Conservation (phyloP, 2,797 vertebrate genomes). For the Pipistrellus pygmaeus region DNA sequence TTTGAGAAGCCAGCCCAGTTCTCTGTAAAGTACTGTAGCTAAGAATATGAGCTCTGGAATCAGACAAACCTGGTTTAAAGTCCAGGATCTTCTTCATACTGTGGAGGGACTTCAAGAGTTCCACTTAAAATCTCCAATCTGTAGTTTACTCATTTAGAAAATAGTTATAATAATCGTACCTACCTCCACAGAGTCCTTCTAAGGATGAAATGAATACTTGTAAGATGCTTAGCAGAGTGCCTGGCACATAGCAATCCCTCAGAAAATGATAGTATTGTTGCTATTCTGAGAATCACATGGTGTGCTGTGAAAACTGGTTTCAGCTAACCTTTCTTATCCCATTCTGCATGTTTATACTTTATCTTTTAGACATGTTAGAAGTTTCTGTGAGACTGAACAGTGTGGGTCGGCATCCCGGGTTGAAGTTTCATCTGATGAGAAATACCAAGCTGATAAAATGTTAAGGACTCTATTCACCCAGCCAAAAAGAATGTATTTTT, state of each 20-base stretch:
- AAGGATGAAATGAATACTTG: constrained; percentile 27
- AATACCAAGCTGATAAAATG: constrained; percentile 40
- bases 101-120: constrained; percentile 7
- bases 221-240: not conserved
- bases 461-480: constrained; percentile 30
- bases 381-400: constrained; percentile 24
- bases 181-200: constrained; percentile 1
- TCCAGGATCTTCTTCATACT: not conserved
- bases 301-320: not conserved
- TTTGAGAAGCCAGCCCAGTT: not conserved
- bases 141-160: constrained; percentile 36
- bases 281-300: constrained; percentile 34
- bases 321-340: not conserved
- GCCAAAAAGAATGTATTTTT: constrained; percentile 38
- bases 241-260: not conserved
- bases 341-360: constrained; percentile 48
- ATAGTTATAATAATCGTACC: not conserved
- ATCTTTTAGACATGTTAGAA: constrained; percentile 57
- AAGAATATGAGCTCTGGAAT: constrained; percentile 7
- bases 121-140: not conserved
- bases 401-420: not conserved
- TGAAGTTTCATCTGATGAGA: constrained; percentile 50
- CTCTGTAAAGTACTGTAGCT: not conserved
- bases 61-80: not conserved
- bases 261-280: constrained; percentile 36